Conservation (phyloP, 2,888 invertebrate species). For the Fragum fragum region DNA sequence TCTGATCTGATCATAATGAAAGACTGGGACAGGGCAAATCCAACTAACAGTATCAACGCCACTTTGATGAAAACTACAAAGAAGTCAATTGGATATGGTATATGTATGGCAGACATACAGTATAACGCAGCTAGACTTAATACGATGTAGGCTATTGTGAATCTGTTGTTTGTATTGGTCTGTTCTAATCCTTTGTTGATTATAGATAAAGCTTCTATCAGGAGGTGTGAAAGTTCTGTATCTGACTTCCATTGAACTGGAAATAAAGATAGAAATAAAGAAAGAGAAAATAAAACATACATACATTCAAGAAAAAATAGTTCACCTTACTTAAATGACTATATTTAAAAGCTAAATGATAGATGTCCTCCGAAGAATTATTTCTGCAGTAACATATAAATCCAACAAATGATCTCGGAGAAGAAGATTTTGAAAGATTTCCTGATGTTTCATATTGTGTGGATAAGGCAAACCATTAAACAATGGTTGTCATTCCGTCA, state of each 20-base stretch:
- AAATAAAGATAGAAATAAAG: conserved; percentile 11
- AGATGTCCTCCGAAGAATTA: too few species aligned
- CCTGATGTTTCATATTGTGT: too few species aligned
- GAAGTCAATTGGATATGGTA: conserved; percentile 67
- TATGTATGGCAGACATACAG: conserved; percentile 59
- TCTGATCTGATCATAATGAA: conserved; percentile 77
- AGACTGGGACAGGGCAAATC: conserved; percentile 74
- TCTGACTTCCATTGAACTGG: conserved; percentile 22
- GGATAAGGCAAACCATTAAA: too few species aligned
- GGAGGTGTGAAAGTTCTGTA: conserved; percentile 36
- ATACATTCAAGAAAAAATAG: too few species aligned
- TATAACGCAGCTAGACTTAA: conserved; percentile 67
- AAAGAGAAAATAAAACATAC: too few species aligned
- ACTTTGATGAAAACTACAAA: conserved; percentile 67
- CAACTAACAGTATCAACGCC: conserved; percentile 68
- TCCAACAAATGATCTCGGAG: too few species aligned
- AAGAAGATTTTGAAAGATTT: too few species aligned
- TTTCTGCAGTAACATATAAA: too few species aligned
- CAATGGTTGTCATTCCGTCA: too few species aligned
- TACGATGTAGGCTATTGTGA: conserved; percentile 67
- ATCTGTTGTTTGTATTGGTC: conserved; percentile 64
- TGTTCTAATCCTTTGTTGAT: conserved; percentile 71
- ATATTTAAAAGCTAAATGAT: too few species aligned
- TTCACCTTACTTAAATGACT: too few species aligned
- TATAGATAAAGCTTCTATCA: conserved; percentile 68